phyloP scores from a whole-genome alignment of 2,113 vertebrate genomes.

The Silurus asotus region DNA sequence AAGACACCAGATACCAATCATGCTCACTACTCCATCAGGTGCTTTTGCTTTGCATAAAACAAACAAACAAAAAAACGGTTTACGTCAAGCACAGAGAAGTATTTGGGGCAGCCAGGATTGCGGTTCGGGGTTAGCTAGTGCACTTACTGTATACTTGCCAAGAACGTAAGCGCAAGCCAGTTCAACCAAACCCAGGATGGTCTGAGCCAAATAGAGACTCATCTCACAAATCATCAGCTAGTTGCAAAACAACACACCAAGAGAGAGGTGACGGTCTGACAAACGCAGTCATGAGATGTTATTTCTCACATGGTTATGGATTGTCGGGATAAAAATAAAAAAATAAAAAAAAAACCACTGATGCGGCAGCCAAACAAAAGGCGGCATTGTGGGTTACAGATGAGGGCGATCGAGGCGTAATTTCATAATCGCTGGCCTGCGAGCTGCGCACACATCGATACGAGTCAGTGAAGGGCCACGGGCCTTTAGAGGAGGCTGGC shows the following conservation, averaged over 20 bases:
- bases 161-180: slow-evolving; percentile 1
- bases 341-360: slow-evolving; percentile 2
- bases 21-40: slow-evolving; percentile 13
- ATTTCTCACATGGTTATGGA: slow-evolving; percentile 29
- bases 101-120: neutral
- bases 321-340: neutral
- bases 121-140: slow-evolving; percentile 15
- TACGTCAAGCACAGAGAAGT: neutral
- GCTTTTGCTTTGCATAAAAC: neutral
- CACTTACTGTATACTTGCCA: slow-evolving; percentile 22
- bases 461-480: slow-evolving; percentile 33
- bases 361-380: slow-evolving; percentile 40
- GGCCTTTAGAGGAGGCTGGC: slow-evolving; percentile 39
- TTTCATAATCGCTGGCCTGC: slow-evolving; percentile 36
- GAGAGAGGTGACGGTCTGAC: slow-evolving; percentile 6
- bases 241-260: neutral
- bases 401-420: slow-evolving; percentile 42
- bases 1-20: neutral
- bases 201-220: neutral
- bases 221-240: slow-evolving; percentile 26
- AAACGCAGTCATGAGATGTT: slow-evolving; percentile 26
- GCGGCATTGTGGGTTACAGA: slow-evolving; percentile 46
- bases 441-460: slow-evolving; percentile 25
- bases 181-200: slow-evolving; percentile 31
- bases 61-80: neutral